A percentile compares a stretch with the other conserved stretches of the same genome.
phyloP scores from a whole-genome alignment of 2,113 vertebrate genomes.

The Sylvia atricapilla region DNA sequence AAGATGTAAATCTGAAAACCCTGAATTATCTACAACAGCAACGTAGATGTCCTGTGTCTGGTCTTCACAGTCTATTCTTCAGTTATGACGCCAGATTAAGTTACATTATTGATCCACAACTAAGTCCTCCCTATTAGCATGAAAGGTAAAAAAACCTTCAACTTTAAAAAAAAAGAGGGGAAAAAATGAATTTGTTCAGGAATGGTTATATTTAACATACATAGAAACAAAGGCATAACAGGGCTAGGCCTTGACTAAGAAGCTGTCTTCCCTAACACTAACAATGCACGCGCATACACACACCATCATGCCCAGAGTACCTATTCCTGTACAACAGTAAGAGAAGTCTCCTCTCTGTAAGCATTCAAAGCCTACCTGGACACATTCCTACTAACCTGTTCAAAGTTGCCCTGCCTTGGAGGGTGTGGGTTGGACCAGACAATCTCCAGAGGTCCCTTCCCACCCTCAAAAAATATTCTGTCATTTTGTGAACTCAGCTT shows the following conservation, averaged over 20 bases:
- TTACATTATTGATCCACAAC: neutral
- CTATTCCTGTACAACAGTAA: neutral
- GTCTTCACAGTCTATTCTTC: neutral
- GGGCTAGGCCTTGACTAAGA: neutral
- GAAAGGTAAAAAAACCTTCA: neutral
- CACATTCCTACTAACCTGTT: fast-evolving
- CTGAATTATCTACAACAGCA: neutral
- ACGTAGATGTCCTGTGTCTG: neutral
- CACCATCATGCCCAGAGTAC: neutral
- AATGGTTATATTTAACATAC: neutral
- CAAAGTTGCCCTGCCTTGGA: fast-evolving
- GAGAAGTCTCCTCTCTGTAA: neutral
- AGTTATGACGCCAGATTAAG: neutral
- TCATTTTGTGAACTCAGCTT: neutral
- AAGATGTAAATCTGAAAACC: neutral
- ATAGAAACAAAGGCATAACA: neutral
- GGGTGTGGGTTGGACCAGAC: neutral
- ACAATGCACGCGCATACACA: fast-evolving
- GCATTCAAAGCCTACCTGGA: neutral
- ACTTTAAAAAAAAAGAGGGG: fast-evolving
- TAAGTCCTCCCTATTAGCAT: neutral
- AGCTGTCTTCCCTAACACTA: neutral
- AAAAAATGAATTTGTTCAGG: neutral
- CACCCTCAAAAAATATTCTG: neutral
- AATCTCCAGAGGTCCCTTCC: neutral